Percentiles rank a stretch among this genome's conserved stretches.
Conservation (phyloP, 2,113 vertebrate species). For the Eleginops maclovinus region DNA sequence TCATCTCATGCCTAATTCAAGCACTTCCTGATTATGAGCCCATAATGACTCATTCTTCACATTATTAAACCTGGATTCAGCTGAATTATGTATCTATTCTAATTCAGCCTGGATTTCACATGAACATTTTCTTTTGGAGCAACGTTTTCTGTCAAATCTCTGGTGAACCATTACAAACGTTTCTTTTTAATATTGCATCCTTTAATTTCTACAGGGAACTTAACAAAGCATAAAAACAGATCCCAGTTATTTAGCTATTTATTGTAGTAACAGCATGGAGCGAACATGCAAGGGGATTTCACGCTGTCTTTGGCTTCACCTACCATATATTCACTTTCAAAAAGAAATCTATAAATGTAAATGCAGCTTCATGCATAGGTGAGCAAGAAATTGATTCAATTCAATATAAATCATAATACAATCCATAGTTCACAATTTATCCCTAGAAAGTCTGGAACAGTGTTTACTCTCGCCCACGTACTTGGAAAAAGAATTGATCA, state of each 20-base stretch:
- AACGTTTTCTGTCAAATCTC: neutral
- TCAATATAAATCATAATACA: neutral
- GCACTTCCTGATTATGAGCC: neutral
- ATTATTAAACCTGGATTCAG: no score
- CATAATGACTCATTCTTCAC: neutral
- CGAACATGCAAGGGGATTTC: neutral
- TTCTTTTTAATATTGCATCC: constrained; percentile 7
- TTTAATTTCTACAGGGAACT: constrained; percentile 13
- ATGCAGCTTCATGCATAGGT: constrained; percentile 19
- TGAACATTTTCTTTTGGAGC: neutral
- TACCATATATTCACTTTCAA: neutral
- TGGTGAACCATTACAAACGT: constrained; percentile 12
- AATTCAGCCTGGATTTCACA: no score
- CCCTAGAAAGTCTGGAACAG: neutral
- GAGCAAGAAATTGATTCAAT: neutral
- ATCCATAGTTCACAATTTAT: constrained; percentile 9
- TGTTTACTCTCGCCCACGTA: neutral
- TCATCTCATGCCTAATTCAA: no score
- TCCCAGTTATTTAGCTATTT: constrained; percentile 10
- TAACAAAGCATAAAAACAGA: constrained; percentile 13
- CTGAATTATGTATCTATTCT: no score
- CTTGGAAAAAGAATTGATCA: neutral
- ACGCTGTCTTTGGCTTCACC: neutral
- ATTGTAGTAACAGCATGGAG: constrained; percentile 2
- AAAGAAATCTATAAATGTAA: neutral